Conservation (phyloP, 1,140 invertebrate genomes). For the Conus ventricosus region DNA sequence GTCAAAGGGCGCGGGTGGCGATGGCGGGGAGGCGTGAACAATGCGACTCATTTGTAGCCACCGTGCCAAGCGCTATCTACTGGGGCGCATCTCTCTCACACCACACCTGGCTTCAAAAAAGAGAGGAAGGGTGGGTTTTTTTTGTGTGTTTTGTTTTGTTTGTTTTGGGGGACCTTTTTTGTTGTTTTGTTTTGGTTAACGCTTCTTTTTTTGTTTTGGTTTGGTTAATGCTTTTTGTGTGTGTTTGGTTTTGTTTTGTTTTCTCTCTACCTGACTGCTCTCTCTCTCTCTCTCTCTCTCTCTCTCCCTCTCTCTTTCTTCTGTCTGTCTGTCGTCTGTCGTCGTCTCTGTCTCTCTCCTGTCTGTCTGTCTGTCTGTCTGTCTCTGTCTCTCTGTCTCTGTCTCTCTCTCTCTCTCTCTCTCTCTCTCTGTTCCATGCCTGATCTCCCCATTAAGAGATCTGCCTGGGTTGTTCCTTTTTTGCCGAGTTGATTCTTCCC, state of each 20-base stretch:
- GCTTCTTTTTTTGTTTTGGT: not conserved
- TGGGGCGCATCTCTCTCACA: not conserved
- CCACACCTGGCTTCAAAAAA: not conserved
- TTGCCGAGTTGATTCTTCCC: no score
- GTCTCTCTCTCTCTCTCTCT: not conserved
- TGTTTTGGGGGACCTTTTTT: no score
- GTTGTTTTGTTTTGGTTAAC: not conserved
- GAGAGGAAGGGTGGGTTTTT: no score
- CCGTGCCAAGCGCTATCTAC: not conserved
- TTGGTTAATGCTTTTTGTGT: not conserved
- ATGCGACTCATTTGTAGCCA: not conserved
- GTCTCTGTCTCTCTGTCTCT: not conserved
- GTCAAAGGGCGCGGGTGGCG: not conserved
- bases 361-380: constrained; percentile 5
- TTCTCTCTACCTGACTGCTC: not conserved
- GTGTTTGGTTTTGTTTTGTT: not conserved
- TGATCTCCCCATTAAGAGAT: no score
- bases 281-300: not conserved
- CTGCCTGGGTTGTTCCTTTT: no score
- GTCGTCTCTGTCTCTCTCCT: not conserved
- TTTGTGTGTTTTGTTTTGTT: no score
- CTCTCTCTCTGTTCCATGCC: no score
- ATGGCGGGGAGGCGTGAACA: not conserved
- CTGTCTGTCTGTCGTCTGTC: not conserved
- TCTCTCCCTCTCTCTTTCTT: not conserved